Evolutionary conservation across 2,888 invertebrate species (phyloP), one percentile per base, ranked within the genome.

Genomic region (Cheilosia scutellata): DNA sequence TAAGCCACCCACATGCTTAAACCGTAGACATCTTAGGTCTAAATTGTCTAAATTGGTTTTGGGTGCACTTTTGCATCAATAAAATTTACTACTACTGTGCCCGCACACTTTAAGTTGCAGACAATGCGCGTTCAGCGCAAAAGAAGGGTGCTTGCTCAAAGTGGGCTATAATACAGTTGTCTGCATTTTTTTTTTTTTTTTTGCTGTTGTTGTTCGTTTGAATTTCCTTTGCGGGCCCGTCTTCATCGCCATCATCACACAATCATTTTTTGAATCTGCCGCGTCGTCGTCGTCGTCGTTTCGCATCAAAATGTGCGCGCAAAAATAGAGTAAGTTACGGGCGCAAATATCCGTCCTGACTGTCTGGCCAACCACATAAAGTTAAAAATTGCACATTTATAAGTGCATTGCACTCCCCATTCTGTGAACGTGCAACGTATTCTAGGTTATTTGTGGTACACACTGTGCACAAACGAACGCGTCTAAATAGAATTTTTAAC

Each of bases 281-380:
- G 76, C 80, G 49, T 72, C 72, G 55, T 60, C 40, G 78, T 78
- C 44, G 51, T 58, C 53, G 77, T 74, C 63, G 62, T 78, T 78
- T 71, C 75, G 76, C 71, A 75, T 80, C 74, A 75, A 79, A 84
- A 84, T 79, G 76, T 75, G 75, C 66, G 66, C 71, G 76, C 84
- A 80, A 86, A 86, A 86, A 86, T 86, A 86, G 82, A 86, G 86
- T 86, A 86, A 86, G 86, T 82, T 86, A 86, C 86, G 82, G 86
- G 86, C 76, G 86, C 82, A 82, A 82, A 86, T 86, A 82, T 82
- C 66, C 86, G 77, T 86, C 82, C 76, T 86, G 82, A 42, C 86
- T 82, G 82, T 86, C 86, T 86, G 86, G 82, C 86, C 76, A 82
- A 63, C 86, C 86, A 63, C 86, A 80, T 86, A 82, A 86, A 82